Conservation (phyloP, 2,113 vertebrate species). For the Calonectris borealis region DNA sequence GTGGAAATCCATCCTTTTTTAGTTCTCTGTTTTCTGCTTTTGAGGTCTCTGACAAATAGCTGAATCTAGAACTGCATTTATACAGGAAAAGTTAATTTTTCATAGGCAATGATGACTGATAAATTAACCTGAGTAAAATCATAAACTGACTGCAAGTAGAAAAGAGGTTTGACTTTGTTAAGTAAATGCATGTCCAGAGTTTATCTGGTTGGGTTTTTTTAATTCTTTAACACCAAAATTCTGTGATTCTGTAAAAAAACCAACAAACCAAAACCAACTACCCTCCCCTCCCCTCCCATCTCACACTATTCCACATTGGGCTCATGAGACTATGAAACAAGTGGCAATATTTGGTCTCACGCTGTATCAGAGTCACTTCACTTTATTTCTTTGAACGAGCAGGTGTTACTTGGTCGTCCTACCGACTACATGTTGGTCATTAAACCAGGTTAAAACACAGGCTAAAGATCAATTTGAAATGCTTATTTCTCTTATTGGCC, state of each 20-base stretch:
- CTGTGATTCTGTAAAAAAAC: neutral
- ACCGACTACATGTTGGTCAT: neutral
- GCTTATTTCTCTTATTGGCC: neutral
- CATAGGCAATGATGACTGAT: neutral
- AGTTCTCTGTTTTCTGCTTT: neutral
- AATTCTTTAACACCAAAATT: neutral
- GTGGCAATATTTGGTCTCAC: neutral
- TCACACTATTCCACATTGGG: neutral
- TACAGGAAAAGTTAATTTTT: neutral
- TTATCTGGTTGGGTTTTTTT: neutral
- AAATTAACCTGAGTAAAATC: neutral
- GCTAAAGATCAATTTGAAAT: neutral
- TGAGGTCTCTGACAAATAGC: neutral
- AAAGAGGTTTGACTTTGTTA: neutral
- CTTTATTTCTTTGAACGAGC: neutral
- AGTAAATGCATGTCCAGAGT: neutral
- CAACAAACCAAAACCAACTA: neutral
- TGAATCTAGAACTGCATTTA: neutral
- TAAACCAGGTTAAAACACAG: neutral
- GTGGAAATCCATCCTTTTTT: neutral
- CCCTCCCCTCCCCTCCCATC: accelerated
- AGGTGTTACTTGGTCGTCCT: neutral
- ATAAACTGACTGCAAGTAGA: neutral
- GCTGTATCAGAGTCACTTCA: neutral
- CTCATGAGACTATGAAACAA: neutral